Conservation (phyloP, 1,140 invertebrate genomes). For the Aphelenchoides besseyi region DNA sequence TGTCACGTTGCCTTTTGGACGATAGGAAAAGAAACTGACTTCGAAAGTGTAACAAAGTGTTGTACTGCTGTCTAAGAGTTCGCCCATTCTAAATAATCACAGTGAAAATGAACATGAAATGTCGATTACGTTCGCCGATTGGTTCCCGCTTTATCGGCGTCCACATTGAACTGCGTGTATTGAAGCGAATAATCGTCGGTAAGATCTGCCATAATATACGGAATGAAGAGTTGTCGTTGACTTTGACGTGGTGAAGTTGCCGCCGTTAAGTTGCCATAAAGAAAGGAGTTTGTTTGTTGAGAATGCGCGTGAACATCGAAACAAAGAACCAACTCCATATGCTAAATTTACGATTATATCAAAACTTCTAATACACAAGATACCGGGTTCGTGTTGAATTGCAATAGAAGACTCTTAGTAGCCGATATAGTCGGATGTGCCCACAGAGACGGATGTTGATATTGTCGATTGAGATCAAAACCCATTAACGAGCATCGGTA, state of each 20-base stretch:
- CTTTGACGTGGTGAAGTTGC: slow-evolving; percentile 82
- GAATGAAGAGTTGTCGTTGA: slow-evolving; percentile 80
- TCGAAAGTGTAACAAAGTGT: slow-evolving; percentile 55
- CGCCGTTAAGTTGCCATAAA: slow-evolving; percentile 85
- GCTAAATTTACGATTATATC: slow-evolving; percentile 27
- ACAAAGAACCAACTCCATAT: slow-evolving; percentile 37
- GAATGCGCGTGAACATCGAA: slow-evolving; percentile 83
- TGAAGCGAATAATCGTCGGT: slow-evolving; percentile 77
- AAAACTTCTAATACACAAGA: too few relatives aligned
- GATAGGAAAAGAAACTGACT: slow-evolving; percentile 56
- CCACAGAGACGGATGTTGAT: slow-evolving; percentile 79
- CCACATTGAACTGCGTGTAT: slow-evolving; percentile 84
- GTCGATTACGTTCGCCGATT: slow-evolving; percentile 69
- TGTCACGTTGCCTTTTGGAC: slow-evolving; percentile 37
- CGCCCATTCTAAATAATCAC: slow-evolving; percentile 46
- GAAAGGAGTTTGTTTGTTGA: slow-evolving; percentile 79
- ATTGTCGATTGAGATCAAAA: slow-evolving; percentile 73
- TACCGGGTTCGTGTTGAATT: slow-evolving; percentile 65
- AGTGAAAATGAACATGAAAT: not conserved
- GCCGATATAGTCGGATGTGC: slow-evolving; percentile 83
- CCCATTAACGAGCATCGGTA: slow-evolving; percentile 83
- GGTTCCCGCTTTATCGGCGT: slow-evolving; percentile 79
- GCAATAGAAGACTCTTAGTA: slow-evolving; percentile 74
- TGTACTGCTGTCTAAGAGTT: slow-evolving; percentile 39
- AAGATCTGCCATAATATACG: slow-evolving; percentile 78